phyloP scores from a whole-genome alignment of 2,888 invertebrate species.

The Linnaemya tessellans region DNA sequence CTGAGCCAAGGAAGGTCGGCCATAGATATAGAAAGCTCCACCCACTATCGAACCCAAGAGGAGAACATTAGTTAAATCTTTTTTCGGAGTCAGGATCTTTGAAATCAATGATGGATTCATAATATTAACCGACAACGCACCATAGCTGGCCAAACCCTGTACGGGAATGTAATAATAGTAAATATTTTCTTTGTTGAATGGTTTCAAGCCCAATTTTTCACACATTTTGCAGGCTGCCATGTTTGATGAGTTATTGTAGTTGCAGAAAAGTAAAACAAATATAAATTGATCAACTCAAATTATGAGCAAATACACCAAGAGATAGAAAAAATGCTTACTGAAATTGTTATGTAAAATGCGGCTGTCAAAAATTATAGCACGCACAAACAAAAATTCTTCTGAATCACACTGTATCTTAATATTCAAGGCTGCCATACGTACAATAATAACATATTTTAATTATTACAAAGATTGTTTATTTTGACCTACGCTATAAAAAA shows the following conservation, averaged over 20 bases:
- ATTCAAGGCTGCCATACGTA: not conserved
- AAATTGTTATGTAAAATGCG: slow-evolving; percentile 67
- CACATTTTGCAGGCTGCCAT: slow-evolving; percentile 78
- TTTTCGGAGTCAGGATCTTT: slow-evolving; percentile 84
- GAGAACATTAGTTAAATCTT: slow-evolving; percentile 92
- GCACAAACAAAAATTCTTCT: not conserved
- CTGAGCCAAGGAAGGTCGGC: slow-evolving; percentile 89
- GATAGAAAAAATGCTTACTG: slow-evolving; percentile 60
- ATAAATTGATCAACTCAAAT: slow-evolving; percentile 1
- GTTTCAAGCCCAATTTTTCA: slow-evolving; percentile 85
- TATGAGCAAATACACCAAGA: slow-evolving; percentile 17
- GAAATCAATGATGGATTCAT: slow-evolving; percentile 92
- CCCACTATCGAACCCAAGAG: slow-evolving; percentile 92
- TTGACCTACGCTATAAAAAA: too few relatives aligned
- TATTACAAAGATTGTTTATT: too few relatives aligned
- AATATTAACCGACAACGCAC: slow-evolving; percentile 91
- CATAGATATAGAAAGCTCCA: slow-evolving; percentile 92
- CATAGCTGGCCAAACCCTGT: slow-evolving; percentile 90
- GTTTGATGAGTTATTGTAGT: not conserved
- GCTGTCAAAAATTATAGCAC: slow-evolving; percentile 46
- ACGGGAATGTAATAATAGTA: slow-evolving; percentile 90
- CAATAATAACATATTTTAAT: too few relatives aligned
- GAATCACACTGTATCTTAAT: not conserved
- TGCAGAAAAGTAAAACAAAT: slow-evolving; percentile 25
- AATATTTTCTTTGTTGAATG: slow-evolving; percentile 88